Evolutionary conservation across 2,113 vertebrate genomes (phyloP).

Genomic region (Nesoenas mayeri): DNA sequence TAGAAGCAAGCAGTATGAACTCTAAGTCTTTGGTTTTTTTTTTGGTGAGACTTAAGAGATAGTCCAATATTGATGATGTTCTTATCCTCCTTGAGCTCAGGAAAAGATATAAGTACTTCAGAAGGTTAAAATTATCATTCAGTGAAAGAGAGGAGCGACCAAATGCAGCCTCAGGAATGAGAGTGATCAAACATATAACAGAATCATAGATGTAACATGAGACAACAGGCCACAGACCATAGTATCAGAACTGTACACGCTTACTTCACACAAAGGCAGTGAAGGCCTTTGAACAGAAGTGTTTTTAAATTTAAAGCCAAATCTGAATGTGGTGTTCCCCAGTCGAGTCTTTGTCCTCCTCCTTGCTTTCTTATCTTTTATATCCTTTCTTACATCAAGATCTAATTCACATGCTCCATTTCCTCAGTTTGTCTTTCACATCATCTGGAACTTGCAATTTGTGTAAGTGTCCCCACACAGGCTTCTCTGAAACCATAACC

Average conservation of each 20-base stretch:
- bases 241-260: not conserved
- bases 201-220: not conserved
- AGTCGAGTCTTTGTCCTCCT: not conserved
- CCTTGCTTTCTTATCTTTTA: not conserved
- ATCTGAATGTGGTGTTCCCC: not conserved
- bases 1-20: not conserved
- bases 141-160: not conserved
- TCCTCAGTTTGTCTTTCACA: not conserved
- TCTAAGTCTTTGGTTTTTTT: not conserved
- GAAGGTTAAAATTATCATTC: not conserved
- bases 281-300: not conserved
- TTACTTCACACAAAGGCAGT: not conserved
- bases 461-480: not conserved
- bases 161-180: not conserved
- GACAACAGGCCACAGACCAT: not conserved
- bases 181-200: not conserved
- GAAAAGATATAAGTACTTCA: not conserved
- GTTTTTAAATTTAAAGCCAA: not conserved
- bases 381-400: not conserved
- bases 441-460: not conserved
- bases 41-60: not conserved
- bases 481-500: not conserved
- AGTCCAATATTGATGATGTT: not conserved
- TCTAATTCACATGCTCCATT: not conserved
- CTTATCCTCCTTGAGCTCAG: not conserved